phyloP scores from a whole-genome alignment of 1,140 invertebrate genomes.

The Dendroctonus valens region DNA sequence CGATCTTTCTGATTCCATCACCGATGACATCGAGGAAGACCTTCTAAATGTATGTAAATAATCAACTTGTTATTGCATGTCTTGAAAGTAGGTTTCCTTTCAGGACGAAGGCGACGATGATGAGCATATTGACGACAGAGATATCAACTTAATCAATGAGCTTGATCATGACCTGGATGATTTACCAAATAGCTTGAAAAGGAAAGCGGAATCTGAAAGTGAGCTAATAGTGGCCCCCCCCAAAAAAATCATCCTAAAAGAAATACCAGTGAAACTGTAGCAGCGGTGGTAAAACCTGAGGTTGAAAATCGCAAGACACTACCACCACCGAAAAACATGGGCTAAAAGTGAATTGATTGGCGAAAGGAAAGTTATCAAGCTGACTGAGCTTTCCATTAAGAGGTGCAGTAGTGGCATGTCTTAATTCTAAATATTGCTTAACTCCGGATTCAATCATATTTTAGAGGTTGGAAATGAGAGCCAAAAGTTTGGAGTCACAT shows the following conservation, averaged over 20 bases:
- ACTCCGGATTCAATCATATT: conserved; percentile 4
- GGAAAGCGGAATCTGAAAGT: conserved; percentile 37
- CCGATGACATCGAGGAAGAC: conserved; percentile 57
- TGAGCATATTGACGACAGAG: conserved; percentile 45
- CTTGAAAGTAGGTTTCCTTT: conserved; percentile 1
- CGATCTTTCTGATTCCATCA: conserved; percentile 46
- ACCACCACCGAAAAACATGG: conserved; percentile 7
- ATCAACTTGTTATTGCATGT: background rate
- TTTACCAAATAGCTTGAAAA: conserved; percentile 46
- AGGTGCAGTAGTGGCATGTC: conserved; percentile 49
- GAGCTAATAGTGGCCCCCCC: conserved; percentile 42
- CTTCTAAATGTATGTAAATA: conserved; percentile 48
- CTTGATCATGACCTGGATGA: conserved; percentile 48
- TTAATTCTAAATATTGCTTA: too few species aligned
- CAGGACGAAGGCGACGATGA: conserved; percentile 46
- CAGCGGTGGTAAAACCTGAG: conserved; percentile 35
- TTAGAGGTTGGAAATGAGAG: conserved; percentile 69
- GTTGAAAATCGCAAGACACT: background rate
- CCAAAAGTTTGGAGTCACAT: conserved; percentile 75
- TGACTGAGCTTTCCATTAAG: conserved; percentile 61
- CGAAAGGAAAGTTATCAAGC: conserved; percentile 60
- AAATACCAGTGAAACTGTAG: conserved; percentile 40
- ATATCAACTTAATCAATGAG: conserved; percentile 43
- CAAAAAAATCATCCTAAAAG: conserved; percentile 70
- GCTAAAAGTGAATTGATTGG: conserved; percentile 3